phyloP scores from a whole-genome alignment of 37 sponge, comb jelly and placozoan genomes.

The Mnemiopsis leidyi region DNA sequence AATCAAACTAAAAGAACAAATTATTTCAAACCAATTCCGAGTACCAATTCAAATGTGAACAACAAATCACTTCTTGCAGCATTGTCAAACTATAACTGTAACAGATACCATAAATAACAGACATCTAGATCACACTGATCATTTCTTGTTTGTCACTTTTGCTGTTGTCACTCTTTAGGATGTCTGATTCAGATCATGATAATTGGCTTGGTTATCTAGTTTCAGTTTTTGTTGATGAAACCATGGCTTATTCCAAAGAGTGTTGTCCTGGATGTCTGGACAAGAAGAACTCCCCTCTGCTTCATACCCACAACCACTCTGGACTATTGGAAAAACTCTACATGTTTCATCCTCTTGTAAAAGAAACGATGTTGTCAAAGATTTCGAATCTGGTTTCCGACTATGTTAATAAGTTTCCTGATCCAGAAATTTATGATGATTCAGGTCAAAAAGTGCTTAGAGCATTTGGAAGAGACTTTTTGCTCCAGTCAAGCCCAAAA shows the following conservation, averaged over 20 bases:
- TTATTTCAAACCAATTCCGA: too few relatives aligned
- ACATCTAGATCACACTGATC: neutral
- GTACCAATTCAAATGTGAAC: neutral
- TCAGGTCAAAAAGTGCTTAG: neutral
- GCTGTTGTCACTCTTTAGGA: neutral
- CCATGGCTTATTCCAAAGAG: neutral
- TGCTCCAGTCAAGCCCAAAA: neutral
- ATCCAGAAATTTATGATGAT: slow-evolving; percentile 18
- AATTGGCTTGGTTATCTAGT: slow-evolving; percentile 44
- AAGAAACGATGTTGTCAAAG: slow-evolving; percentile 7
- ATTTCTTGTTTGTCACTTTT: neutral
- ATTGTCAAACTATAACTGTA: neutral
- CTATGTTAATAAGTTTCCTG: neutral
- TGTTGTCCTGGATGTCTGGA: slow-evolving; percentile 47
- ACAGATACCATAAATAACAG: neutral
- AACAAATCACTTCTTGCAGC: neutral
- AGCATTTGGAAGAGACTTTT: slow-evolving; percentile 37
- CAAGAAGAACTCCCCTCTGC: slow-evolving; percentile 1
- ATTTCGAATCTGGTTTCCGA: neutral
- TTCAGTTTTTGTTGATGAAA: slow-evolving; percentile 30
- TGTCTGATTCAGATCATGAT: neutral
- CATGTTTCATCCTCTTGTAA: slow-evolving; percentile 24
- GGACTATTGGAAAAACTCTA: slow-evolving; percentile 18
- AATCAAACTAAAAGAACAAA: too few relatives aligned
- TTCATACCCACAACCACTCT: slow-evolving; percentile 35